Percentiles rank a stretch among this genome's conserved stretches.
These are phyloP conservation scores for Pterocles orientalis DNA, from an alignment of 2,113 vertebrate species.

Conservation along the genomic window DNA sequence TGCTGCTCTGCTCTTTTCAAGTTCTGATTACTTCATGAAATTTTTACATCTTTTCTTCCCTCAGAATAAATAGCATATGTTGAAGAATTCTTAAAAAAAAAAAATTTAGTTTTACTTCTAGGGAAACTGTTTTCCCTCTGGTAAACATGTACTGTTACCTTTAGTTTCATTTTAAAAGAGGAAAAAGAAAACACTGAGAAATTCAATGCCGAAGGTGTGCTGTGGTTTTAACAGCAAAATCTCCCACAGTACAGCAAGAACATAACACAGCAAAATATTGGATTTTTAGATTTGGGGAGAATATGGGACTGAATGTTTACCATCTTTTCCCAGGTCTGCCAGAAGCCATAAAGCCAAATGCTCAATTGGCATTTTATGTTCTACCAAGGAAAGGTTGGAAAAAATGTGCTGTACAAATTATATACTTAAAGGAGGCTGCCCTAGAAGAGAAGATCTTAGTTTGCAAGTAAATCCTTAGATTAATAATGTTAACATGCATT, in stretches of 20 bases:
- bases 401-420: background rate
- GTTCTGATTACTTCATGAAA: background rate
- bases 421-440: background rate
- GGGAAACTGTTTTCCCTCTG: background rate
- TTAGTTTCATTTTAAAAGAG: background rate
- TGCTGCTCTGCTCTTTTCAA: background rate
- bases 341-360: background rate
- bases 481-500: background rate
- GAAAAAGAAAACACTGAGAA: background rate
- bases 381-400: background rate
- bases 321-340: background rate
- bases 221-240: background rate
- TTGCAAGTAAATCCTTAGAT: background rate
- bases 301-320: background rate
- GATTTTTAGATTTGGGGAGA: background rate
- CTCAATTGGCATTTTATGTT: background rate
- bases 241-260: background rate
- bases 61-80: background rate
- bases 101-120: background rate
- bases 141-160: background rate
- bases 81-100: background rate
- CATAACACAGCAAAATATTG: background rate
- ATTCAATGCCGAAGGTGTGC: background rate
- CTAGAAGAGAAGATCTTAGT: background rate
- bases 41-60: conserved; percentile 8